These are phyloP conservation scores for Xestia ashworthii DNA, from an alignment of 2,888 invertebrate species.

Conservation along the genomic window DNA sequence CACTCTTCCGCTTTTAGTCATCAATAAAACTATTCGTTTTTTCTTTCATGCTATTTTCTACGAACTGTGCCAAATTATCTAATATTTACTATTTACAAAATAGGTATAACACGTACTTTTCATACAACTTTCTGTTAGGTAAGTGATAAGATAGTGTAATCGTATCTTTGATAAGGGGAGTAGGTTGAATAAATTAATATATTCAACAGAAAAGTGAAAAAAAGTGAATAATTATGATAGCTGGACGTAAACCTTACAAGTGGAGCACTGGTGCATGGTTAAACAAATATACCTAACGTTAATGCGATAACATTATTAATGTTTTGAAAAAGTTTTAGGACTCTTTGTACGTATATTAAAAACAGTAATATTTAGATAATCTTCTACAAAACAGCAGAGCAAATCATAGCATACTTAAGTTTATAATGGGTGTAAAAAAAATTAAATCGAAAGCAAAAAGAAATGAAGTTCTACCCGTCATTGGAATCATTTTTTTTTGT, in stretches of 20 bases:
- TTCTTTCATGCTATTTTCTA: constrained; percentile 30
- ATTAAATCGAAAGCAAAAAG: no score
- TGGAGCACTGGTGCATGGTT: constrained; percentile 18
- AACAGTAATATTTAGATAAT: neutral
- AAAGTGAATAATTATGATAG: constrained; percentile 31
- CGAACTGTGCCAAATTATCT: constrained; percentile 61
- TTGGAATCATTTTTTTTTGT: no score
- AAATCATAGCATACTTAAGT: neutral
- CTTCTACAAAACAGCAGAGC: neutral
- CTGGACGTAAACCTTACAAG: constrained; percentile 20
- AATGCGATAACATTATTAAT: neutral
- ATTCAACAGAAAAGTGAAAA: constrained; percentile 30
- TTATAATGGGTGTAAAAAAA: no score
- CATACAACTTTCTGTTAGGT: constrained; percentile 66
- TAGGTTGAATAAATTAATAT: constrained; percentile 57
- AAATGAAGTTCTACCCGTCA: no score
- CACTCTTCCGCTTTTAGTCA: constrained; percentile 30
- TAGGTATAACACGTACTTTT: constrained; percentile 52
- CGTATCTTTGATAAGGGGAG: constrained; percentile 53
- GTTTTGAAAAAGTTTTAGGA: neutral
- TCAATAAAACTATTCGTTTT: constrained; percentile 35
- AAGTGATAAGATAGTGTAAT: constrained; percentile 65
- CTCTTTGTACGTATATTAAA: neutral
- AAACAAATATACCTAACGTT: neutral
- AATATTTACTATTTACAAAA: constrained; percentile 63